Evolutionary conservation across 2,888 invertebrate genomes (phyloP), one percentile per base, ranked within the genome.

Genomic region (Microplitis manilae): DNA sequence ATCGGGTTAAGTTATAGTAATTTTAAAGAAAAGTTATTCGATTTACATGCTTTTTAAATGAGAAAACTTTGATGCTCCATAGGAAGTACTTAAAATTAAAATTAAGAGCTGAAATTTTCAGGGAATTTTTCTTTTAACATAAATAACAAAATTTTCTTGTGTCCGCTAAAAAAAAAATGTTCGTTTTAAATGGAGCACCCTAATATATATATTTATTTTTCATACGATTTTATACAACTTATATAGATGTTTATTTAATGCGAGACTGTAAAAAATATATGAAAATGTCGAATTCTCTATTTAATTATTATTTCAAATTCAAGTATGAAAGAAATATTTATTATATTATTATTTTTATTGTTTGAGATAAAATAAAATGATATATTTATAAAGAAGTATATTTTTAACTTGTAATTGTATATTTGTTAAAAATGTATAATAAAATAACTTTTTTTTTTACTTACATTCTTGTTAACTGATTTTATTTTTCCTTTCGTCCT

Each of bases 221-320:
- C 40, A 38, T 68, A 39, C 39, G 40, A 30, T 15, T 70, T 67
- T 64, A 61, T 38, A 73, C 72, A 75, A 69, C 2, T 30, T 30
- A 30, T 13, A 50, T 50, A 50, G 13, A 77, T 67, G 75, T 75
- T 70, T 17, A 68, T 59, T 75, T 72, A 78, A 81, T 76, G 79
- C 79, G 75, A 81, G 81, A 82, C 81, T 82, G 81, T 81, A 82
- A 78, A 75, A 68, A 75, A 30, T 59, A 67, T 68, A 17, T 73
- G 67, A 60, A 38, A 59, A 62, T n/a, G 59, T 69, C 62, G 59
- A 8, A 39, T 61, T 62, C 71, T 50, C 8, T 65, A 17, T 59
- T 68, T 60, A 67, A 72, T 72, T 62, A 72, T 61, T 70, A 6
- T 64, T 64, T 20, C 9, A 38, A 20, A n/a, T 7, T 38, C 39